Evolutionary conservation across 2,797 vertebrate species (phyloP).

Genomic region (Lepilemur septentrionalis): DNA sequence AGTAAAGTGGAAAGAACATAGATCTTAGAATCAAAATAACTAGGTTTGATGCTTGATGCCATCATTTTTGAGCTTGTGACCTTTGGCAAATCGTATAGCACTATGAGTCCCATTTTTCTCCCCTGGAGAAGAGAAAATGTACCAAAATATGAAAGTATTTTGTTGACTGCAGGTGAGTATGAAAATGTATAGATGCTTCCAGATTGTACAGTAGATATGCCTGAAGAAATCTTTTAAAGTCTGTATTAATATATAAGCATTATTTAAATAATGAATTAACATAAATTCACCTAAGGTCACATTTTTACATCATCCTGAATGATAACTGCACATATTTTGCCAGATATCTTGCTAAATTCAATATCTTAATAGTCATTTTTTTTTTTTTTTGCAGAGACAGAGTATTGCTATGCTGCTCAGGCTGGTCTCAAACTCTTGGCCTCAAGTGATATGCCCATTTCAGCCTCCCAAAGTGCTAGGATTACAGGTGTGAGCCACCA

Average conservation of each 20-base stretch:
- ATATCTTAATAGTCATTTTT: background rate
- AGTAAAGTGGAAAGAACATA: background rate
- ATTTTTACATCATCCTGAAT: background rate
- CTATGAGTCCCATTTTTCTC: background rate
- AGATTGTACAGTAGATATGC: background rate
- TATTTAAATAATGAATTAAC: background rate
- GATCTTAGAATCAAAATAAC: constrained; percentile 30
- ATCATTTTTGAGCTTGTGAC: constrained; percentile 21
- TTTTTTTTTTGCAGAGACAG: background rate
- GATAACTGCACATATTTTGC: background rate
- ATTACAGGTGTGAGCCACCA: background rate
- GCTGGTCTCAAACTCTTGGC: background rate
- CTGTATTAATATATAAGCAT: background rate
- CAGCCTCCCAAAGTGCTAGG: background rate
- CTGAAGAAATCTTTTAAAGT: background rate
- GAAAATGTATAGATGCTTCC: background rate
- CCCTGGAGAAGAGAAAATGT: background rate
- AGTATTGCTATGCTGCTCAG: background rate
- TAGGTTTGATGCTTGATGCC: background rate
- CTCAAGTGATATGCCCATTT: background rate
- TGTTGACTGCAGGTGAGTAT: background rate
- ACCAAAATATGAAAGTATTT: constrained; percentile 37
- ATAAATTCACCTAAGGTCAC: background rate
- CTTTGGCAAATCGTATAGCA: background rate
- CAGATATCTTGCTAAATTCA: background rate